Percentiles rank a stretch among this genome's conserved stretches.
Evolutionary conservation across 2,113 vertebrate genomes (phyloP).

Genomic region (Halcyon senegalensis): DNA sequence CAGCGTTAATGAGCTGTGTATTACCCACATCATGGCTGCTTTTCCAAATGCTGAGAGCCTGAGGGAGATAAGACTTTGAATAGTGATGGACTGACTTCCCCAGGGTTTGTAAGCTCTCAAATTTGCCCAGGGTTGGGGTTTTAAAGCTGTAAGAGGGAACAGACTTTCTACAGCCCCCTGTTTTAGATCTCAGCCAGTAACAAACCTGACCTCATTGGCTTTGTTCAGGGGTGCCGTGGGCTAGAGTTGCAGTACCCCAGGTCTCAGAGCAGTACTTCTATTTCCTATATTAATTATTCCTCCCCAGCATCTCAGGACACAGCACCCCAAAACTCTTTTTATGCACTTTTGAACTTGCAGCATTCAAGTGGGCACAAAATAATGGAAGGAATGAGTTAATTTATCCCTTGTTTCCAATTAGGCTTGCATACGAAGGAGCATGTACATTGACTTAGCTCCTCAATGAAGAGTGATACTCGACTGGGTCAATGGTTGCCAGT

Average conservation of each 20-base stretch:
- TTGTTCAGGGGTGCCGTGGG: fast-evolving
- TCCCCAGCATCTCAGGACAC: not conserved
- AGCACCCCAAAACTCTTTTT: not conserved
- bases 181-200: not conserved
- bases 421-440: not conserved
- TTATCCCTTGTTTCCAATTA: not conserved
- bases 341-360: not conserved
- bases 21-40: not conserved
- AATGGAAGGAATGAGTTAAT: not conserved
- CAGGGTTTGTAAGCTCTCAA: not conserved
- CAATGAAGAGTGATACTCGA: not conserved
- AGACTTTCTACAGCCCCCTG: not conserved
- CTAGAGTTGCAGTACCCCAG: not conserved
- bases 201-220: not conserved
- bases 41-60: not conserved
- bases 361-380: not conserved
- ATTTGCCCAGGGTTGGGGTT: not conserved
- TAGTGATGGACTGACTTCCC: not conserved
- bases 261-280: not conserved
- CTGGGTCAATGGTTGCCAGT: not conserved
- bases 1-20: not conserved
- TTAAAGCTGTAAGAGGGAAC: not conserved
- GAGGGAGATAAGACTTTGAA: not conserved
- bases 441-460: not conserved
- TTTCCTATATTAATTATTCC: not conserved